phyloP scores from a whole-genome alignment of 1,140 invertebrate species.

The Acromyrmex echinatior region DNA sequence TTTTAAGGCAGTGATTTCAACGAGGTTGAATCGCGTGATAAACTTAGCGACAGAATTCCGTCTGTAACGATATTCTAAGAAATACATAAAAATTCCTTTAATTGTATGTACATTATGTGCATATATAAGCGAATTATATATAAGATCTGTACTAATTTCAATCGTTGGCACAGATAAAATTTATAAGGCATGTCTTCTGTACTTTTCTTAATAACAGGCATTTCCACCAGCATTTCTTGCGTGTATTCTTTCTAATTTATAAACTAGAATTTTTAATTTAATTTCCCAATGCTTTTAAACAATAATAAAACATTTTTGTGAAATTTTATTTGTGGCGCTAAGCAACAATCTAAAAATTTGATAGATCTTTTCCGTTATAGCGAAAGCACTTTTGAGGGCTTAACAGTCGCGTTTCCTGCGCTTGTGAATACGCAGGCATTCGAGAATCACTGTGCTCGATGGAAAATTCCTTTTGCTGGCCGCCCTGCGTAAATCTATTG shows the following conservation, averaged over 20 bases:
- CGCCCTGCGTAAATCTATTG: constrained; percentile 65
- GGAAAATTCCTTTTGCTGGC: constrained; percentile 44
- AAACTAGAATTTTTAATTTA: neutral
- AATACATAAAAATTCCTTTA: neutral
- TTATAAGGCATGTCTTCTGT: neutral
- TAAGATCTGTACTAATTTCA: neutral
- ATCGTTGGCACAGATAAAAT: neutral
- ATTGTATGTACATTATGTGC: neutral
- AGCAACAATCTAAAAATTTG: neutral
- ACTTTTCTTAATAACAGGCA: neutral
- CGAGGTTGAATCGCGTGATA: neutral
- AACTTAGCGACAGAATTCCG: neutral
- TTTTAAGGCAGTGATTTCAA: neutral
- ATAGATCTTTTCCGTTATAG: neutral
- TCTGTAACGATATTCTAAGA: neutral
- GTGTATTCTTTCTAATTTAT: neutral
- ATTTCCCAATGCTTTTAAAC: neutral
- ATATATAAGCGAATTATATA: neutral
- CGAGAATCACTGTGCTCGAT: constrained; percentile 32
- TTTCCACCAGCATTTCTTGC: neutral
- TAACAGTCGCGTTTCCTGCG: constrained; percentile 40
- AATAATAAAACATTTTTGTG: neutral
- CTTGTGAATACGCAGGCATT: neutral
- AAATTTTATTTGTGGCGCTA: neutral
- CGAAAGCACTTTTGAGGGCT: constrained; percentile 19